phyloP scores from a whole-genome alignment of 1,140 invertebrate genomes.

The Brachionus rotundiformis region DNA sequence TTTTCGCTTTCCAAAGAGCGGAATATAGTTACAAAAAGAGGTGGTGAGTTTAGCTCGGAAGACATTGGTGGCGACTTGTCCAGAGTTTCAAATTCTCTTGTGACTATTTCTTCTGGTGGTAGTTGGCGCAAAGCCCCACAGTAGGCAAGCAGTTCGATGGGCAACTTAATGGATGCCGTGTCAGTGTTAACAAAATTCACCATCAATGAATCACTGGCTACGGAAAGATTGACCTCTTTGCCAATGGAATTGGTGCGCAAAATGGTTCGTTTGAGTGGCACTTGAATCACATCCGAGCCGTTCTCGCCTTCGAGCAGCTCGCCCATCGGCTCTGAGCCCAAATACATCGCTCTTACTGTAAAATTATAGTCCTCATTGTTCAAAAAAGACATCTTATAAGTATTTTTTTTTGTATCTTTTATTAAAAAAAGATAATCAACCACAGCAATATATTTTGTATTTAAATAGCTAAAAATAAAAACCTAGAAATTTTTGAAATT shows the following conservation, averaged over 20 bases:
- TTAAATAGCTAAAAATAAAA: background rate
- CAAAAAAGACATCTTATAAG: constrained; percentile 38
- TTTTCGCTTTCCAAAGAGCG: constrained; percentile 37
- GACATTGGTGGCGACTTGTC: constrained; percentile 16
- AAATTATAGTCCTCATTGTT: background rate
- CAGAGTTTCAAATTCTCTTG: constrained; percentile 43
- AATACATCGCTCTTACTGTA: constrained; percentile 24
- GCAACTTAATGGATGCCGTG: background rate
- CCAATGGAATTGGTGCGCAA: constrained; percentile 9
- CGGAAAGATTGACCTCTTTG: background rate
- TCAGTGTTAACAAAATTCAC: background rate
- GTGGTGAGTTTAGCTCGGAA: background rate
- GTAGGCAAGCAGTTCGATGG: background rate
- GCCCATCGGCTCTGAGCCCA: constrained; percentile 47
- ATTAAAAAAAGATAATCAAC: background rate
- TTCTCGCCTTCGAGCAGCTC: constrained; percentile 33
- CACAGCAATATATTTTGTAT: background rate
- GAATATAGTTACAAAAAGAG: constrained; percentile 46
- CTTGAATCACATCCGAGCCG: constrained; percentile 48
- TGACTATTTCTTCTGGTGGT: background rate
- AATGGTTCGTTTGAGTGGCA: constrained; percentile 32
- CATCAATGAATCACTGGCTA: background rate
- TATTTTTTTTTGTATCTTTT: constrained; percentile 11
- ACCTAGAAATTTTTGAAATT: background rate
- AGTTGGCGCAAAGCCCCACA: background rate